phyloP scores from a whole-genome alignment of 2,888 invertebrate species.

The Meghimatium bilineatum region DNA sequence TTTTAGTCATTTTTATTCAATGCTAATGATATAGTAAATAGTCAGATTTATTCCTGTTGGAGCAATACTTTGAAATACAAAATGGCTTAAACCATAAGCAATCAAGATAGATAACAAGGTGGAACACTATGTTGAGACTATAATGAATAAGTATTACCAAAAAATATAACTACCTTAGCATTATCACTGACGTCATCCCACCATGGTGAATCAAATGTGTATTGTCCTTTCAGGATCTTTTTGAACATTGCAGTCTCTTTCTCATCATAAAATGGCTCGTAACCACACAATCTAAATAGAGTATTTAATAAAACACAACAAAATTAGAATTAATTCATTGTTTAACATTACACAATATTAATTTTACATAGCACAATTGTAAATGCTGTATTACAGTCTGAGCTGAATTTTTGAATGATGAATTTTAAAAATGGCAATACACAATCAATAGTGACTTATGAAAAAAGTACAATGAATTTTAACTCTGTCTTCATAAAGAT shows the following conservation, averaged over 20 bases:
- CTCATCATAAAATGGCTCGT: slow-evolving; percentile 76
- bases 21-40: no score
- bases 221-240: slow-evolving; percentile 74
- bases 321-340: neutral
- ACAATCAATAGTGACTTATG: no score
- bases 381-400: no score
- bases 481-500: no score
- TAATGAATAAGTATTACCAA: neutral
- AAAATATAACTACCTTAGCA: slow-evolving; percentile 70
- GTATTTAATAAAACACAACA: neutral
- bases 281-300: slow-evolving; percentile 61
- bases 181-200: slow-evolving; percentile 76
- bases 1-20: no score
- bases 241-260: slow-evolving; percentile 72
- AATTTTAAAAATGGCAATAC: no score
- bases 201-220: slow-evolving; percentile 71
- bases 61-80: neutral
- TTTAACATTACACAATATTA: neutral
- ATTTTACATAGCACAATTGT: no score
- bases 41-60: neutral
- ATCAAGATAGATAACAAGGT: neutral
- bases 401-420: no score
- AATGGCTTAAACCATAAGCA: neutral
- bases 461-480: no score
- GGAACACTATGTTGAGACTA: neutral